Evolutionary conservation across 2,797 vertebrate species (phyloP).

Genomic region (Microctenopoma steveboyesi): DNA sequence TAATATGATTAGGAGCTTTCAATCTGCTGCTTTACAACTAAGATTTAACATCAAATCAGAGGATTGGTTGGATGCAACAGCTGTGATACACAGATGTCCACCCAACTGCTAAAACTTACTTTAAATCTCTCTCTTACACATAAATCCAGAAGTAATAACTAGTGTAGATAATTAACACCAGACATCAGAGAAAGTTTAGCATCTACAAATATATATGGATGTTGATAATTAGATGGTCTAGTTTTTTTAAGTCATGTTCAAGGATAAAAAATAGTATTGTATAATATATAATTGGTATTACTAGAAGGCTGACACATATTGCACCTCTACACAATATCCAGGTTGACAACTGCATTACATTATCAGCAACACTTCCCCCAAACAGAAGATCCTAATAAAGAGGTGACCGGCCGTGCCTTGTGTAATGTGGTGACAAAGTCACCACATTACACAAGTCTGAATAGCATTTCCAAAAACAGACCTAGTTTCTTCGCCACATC

Average conservation of each 20-base stretch:
- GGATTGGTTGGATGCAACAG: conserved; percentile 62
- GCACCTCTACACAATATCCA: neutral
- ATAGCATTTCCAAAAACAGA: conserved; percentile 23
- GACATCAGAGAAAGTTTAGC: conserved; percentile 10
- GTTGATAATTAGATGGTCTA: neutral
- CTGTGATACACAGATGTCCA: conserved; percentile 60
- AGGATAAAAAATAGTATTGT: neutral
- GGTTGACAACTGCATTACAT: conserved; percentile 18
- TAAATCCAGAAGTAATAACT: conserved; percentile 31
- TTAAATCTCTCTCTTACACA: conserved; percentile 36
- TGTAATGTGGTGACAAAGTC: conserved; percentile 28
- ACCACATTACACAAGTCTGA: neutral
- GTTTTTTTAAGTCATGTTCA: neutral
- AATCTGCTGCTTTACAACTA: conserved; percentile 64
- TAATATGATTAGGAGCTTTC: conserved; percentile 77
- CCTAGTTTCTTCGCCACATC: conserved; percentile 18
- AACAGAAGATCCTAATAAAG: conserved; percentile 10
- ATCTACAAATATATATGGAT: conserved; percentile 11
- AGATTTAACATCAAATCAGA: conserved; percentile 74
- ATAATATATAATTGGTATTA: too few relatives aligned
- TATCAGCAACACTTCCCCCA: conserved; percentile 3
- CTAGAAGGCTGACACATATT: neutral
- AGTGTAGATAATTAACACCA: conserved; percentile 38
- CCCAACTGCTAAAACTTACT: conserved; percentile 35
- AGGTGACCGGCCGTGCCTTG: conserved; percentile 37